Conservation (phyloP, 2,888 invertebrate genomes). For the Leptinotarsa tumamoca region DNA sequence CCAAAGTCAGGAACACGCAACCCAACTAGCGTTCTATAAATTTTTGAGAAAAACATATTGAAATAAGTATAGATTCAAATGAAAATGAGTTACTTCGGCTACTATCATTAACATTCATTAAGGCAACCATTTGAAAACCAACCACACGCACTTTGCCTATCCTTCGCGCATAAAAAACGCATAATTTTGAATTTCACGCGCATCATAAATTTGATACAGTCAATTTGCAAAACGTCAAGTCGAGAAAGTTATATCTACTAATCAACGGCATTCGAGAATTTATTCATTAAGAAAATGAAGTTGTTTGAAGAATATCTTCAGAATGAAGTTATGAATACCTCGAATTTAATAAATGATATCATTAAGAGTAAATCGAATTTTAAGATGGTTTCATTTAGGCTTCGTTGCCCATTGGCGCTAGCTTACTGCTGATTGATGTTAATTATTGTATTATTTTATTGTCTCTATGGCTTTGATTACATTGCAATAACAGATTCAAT, state of each 20-base stretch:
- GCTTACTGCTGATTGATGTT: constrained; percentile 22
- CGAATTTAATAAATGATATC: constrained; percentile 25
- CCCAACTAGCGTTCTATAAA: no score
- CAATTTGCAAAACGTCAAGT: constrained; percentile 43
- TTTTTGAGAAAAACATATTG: no score
- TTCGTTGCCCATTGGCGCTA: not conserved
- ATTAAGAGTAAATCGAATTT: constrained; percentile 27
- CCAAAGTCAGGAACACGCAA: no score
- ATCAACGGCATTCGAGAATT: constrained; percentile 18
- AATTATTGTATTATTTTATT: constrained; percentile 23
- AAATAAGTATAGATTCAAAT: no score
- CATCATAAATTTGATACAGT: constrained; percentile 42
- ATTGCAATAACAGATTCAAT: constrained; percentile 14
- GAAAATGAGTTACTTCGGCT: no score
- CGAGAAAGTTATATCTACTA: constrained; percentile 32
- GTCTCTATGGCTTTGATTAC: not conserved
- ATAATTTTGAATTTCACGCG: constrained; percentile 46
- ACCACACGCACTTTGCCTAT: not conserved
- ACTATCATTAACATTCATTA: no score
- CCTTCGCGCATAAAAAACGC: constrained; percentile 11
- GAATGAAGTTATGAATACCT: constrained; percentile 33
- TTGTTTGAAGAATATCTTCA: constrained; percentile 26
- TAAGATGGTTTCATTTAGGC: constrained; percentile 23
- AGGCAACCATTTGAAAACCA: not conserved
- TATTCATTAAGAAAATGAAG: constrained; percentile 23